Evolutionary conservation across 2,888 invertebrate genomes (phyloP).

Genomic region (Leucoma salicis): DNA sequence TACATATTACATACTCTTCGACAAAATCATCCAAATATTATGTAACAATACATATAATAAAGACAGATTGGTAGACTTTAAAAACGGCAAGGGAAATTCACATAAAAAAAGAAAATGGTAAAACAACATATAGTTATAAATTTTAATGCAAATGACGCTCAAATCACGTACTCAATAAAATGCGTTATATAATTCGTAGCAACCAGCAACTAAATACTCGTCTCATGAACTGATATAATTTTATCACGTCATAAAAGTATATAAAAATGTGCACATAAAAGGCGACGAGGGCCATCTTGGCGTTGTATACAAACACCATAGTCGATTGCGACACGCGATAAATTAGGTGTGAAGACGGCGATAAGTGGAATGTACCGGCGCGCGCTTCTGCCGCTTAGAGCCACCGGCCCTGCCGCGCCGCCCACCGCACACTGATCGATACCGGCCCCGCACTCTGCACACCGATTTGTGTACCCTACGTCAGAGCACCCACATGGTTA

Average conservation of each 20-base stretch:
- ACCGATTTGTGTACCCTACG: conserved; percentile 47
- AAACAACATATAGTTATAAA: conserved; percentile 8
- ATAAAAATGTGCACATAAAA: conserved; percentile 39
- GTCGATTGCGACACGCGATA: conserved; percentile 70
- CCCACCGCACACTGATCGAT: conserved; percentile 46
- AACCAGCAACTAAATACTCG: not conserved
- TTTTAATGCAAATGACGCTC: not conserved
- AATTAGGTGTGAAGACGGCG: conserved; percentile 77
- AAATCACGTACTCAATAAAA: conserved; percentile 6
- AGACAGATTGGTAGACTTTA: too few relatives aligned
- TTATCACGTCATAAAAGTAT: conserved; percentile 33
- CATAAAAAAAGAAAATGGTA: not conserved
- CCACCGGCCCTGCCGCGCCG: conserved; percentile 20
- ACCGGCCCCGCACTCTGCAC: conserved; percentile 48
- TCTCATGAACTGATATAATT: conserved; percentile 29
- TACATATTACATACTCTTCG: too few relatives aligned
- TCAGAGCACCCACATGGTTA: conserved; percentile 32
- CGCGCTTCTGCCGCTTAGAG: conserved; percentile 43
- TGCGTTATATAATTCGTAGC: conserved; percentile 1
- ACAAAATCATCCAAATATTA: too few relatives aligned
- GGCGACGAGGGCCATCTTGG: conserved; percentile 38
- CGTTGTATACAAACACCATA: conserved; percentile 53
- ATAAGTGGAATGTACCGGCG: conserved; percentile 64
- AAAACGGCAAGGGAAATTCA: too few relatives aligned
- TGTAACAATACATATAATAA: too few relatives aligned